These are phyloP conservation scores for Amphiprion clarkii DNA, from an alignment of 2,797 vertebrate species.

Conservation along the genomic window DNA sequence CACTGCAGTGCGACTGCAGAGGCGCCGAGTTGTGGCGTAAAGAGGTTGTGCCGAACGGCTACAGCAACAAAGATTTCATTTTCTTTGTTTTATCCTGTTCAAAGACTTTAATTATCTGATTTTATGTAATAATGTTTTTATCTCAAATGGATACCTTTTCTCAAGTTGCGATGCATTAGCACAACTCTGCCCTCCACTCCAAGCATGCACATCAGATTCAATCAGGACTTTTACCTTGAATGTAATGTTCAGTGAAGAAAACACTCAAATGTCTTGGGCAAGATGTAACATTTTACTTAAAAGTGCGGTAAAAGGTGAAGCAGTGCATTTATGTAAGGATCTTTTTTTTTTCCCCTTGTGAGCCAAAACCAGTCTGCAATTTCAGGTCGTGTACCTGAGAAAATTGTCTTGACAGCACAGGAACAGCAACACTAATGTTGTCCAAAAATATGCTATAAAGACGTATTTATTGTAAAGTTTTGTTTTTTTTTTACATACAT, in stretches of 20 bases:
- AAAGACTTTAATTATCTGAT: not conserved
- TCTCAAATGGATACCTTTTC: not conserved
- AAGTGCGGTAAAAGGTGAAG: not conserved
- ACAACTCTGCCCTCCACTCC: not conserved
- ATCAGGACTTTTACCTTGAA: not conserved
- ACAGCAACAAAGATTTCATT: not conserved
- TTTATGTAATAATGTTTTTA: constrained; percentile 7
- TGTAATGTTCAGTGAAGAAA: not conserved
- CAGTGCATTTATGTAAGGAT: not conserved
- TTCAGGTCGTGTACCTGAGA: not conserved
- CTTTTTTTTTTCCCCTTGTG: not conserved
- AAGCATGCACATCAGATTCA: not conserved
- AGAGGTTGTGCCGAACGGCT: constrained; percentile 4
- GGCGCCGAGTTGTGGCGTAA: constrained; percentile 24
- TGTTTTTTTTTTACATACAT: too few species aligned
- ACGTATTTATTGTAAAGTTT: too few species aligned
- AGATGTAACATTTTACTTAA: constrained; percentile 1
- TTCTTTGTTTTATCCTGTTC: not conserved
- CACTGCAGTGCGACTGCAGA: constrained; percentile 19
- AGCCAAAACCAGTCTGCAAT: not conserved
- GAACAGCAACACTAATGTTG: too few species aligned
- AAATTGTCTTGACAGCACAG: not conserved
- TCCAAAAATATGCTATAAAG: too few species aligned
- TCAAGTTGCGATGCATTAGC: constrained; percentile 7
- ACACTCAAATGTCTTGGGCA: not conserved